Base-by-base conservation (phyloP, 2,888 invertebrate species). In the Drosophila infuscata region DNA sequence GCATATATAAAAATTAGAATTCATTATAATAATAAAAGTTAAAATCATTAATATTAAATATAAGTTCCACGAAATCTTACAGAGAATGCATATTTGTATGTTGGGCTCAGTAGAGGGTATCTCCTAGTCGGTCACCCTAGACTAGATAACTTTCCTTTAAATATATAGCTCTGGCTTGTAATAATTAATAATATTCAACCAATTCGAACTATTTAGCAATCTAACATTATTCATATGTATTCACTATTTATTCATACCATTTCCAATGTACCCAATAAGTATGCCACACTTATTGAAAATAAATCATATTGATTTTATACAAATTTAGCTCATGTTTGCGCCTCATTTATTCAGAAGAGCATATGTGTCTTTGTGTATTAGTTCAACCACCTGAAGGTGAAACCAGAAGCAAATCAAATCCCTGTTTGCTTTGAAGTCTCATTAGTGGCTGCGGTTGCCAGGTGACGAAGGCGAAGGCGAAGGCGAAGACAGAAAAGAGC, bases 371-470 rank as follows among this genome's bases (percentile, higher is more conserved):
- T 62, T 75, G 69, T 43, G 71, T 56, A 57, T 75, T 77, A 72
- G 71, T 54, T 62, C 46, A 66, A 65, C 65, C 65, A 56, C 60
- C 68, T 66, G 30, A 32, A 59, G 43, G 54, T 35, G 61, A 68
- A 74, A 77, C 75, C 87, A 83, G 79, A 75, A 69, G 74, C 70
- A 82, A 79, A 77, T 81, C 87, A 74, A 81, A 81, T 70, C 72
- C 35, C 61, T 58, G 72, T 74, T 67, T 66, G 61, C 85, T 85
- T 89, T 85, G 85, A 85, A 65, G 85, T 89, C 89, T 85, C 85
- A 89, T 85, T 85, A 85, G 87, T 77, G 61, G 41, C 65, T n/a
- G 69, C 74, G 89, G 89, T 89, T 89, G 85, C 85, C 84, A 85
- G 89, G 85, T 83, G 89, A 89, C 54, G 78, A 76, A 25, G 20